Evolutionary conservation across 2,113 vertebrate genomes (phyloP), one percentile per base, ranked within the genome.

Genomic region (Grallaria varia): DNA sequence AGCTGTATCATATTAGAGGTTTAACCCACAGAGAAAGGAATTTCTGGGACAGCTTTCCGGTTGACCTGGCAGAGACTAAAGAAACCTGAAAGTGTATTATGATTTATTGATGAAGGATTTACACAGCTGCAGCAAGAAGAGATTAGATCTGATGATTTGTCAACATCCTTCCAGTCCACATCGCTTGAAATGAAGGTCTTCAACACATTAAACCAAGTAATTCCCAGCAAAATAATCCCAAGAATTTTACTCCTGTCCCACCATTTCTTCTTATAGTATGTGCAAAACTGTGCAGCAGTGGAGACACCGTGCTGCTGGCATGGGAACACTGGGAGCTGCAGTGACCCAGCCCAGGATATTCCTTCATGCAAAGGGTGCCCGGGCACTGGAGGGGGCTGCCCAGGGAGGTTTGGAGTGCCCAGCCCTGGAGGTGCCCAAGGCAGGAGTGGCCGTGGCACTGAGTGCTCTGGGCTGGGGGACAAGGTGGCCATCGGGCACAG

Each of bases 11-110:
- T 37, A 16, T 68, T 31, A 79, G 85, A 85, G 78, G 88, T 75
- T 91, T 39, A 87, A 84, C 77, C 84, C 62, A 5, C 27, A 76
- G 79, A 69, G 82, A 53, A 84, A 40, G 62, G 82, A 35, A 68
- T 92, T 94, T 90, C 92, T 94, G 75, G 67, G 88, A 77, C 92
- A 95, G 95, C 85, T 92, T 97, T 95, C 92, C 30, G 0, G 82
- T 20, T 92, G 92, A 95, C 92, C 90, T 83, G 37, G 94, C 90
- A 86, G 75, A 93, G 85, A 97, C 83, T 73, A 42, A 83, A 69
- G 84, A 21, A 91, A 49, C 72, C 75, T 83, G 35, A 14, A 60
- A 66, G 64, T 13, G 45, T 2, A 14, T 63, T 22, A 14, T 33
- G 90, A 88, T 55, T 89, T 85, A 75, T 67, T 94, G 55, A 93